Evolutionary conservation across 2,888 invertebrate genomes (phyloP), one percentile per base, ranked within the genome.

Genomic region (Plebejus anna): DNA sequence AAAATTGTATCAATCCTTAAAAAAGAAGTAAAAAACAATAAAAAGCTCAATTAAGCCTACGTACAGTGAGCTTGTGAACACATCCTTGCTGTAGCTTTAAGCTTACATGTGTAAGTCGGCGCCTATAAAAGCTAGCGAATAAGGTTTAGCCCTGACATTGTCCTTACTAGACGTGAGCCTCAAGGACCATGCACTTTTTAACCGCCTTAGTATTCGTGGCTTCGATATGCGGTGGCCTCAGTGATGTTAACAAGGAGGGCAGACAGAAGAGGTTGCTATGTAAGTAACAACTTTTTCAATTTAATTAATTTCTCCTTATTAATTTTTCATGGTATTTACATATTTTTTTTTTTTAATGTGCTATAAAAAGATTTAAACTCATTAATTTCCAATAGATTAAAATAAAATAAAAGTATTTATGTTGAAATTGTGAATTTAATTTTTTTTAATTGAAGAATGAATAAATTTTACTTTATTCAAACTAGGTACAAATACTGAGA

Each of bases 61-160:
- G 38, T n/a, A 70, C 28, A 70, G n/a, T 3, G 78, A 78, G 79
- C 80, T 76, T 88, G 82, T 85, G 82, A 80, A 83, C 88, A 82
- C 86, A 88, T 90, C 91, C 91, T 91, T 91, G 89, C 88, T 86
- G 88, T 85, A 86, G 88, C 88, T 88, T 86, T 87, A 84, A 84
- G 81, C 83, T 85, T 82, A 80, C 86, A 85, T 83, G 90, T 91
- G 89, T 89, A 86, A 85, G 81, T 84, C 81, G 85, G 86, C 83
- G 86, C 84, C 81, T 94, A 94, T 93, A 94, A 88, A 94, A 93
- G 92, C 90, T 90, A 90, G 90, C 83, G 82, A 83, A 82, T 85
- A 85, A 83, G 82, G 83, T 84, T 47, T 85, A 89, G 84, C 91
- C 93, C 91, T 92, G 93, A 92, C 93, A 94, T 92, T 94, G 91